phyloP scores from a whole-genome alignment of 1,140 invertebrate genomes.

The Tetragonula clypearis region DNA sequence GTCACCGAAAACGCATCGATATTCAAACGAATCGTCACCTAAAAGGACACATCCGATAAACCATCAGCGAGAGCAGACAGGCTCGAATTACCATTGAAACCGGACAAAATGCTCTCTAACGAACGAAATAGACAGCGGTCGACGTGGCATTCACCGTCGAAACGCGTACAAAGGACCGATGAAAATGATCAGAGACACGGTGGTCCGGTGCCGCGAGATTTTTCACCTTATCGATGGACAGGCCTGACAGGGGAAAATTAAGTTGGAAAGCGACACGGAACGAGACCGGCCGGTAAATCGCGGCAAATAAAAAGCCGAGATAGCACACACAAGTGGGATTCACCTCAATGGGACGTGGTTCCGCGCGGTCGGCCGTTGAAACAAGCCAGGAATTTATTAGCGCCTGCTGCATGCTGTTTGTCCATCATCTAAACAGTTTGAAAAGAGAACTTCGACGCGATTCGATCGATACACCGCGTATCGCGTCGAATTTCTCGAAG shows the following conservation, averaged over 20 bases:
- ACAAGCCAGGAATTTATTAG: conserved; percentile 27
- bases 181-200: conserved; percentile 40
- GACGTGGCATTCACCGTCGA: conserved; percentile 33
- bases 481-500: not conserved
- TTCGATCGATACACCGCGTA: not conserved
- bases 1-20: conserved; percentile 45
- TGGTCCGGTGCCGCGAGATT: conserved; percentile 18
- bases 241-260: conserved; percentile 51
- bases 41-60: conserved; percentile 53
- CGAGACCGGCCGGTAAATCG: conserved; percentile 3
- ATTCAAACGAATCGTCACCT: conserved; percentile 51
- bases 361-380: not conserved
- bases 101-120: conserved; percentile 50
- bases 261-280: conserved; percentile 25
- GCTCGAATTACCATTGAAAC: conserved; percentile 51
- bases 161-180: conserved; percentile 42
- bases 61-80: conserved; percentile 38
- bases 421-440: conserved; percentile 5
- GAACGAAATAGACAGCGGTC: conserved; percentile 50
- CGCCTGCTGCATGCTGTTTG: not conserved
- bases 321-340: not conserved
- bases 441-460: not conserved
- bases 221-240: conserved; percentile 42
- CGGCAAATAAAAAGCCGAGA: conserved; percentile 26
- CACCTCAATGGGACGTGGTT: not conserved